A percentile compares a stretch with the other conserved stretches of the same genome.
These are phyloP conservation scores for Plumapathes pennacea DNA, from an alignment of 92 coral and sea anemone genomes.

Conservation along the genomic window DNA sequence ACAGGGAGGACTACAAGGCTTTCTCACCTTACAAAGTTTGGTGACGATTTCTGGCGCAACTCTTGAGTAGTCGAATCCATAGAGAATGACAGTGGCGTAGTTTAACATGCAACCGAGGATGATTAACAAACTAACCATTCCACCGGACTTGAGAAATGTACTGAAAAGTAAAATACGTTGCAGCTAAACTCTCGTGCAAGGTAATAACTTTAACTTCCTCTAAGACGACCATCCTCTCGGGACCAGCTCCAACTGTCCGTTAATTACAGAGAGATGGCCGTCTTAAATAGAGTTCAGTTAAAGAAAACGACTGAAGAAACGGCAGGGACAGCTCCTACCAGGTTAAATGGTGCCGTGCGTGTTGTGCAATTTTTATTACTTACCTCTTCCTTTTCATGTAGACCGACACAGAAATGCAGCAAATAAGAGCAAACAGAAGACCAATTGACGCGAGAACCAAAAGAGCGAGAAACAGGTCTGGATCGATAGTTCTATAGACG, in stretches of 20 bases:
- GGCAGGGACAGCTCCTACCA: no score
- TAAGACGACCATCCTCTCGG: no score
- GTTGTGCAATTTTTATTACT: no score
- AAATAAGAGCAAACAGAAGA: slow-evolving; percentile 65
- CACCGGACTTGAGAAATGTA: slow-evolving; percentile 74
- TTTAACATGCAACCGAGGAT: slow-evolving; percentile 86
- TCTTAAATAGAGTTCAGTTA: no score
- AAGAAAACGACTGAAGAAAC: no score
- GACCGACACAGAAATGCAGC: slow-evolving; percentile 53
- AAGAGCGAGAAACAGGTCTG: slow-evolving; percentile 50
- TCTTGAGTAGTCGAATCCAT: slow-evolving; percentile 79
- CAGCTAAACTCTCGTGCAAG: no score
- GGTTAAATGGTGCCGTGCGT: no score
- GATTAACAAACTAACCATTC: slow-evolving; percentile 71
- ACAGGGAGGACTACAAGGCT: no score
- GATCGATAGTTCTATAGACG: slow-evolving; percentile 59
- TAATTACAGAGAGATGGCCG: no score
- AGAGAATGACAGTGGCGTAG: slow-evolving; percentile 81
- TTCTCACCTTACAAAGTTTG: slow-evolving; percentile 76
- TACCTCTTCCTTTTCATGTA: no score
- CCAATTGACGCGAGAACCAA: slow-evolving; percentile 68
- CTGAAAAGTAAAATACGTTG: slow-evolving; percentile 31
- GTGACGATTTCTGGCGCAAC: slow-evolving; percentile 54
- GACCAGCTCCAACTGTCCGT: no score
- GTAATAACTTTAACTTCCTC: no score